A percentile compares a stretch with the other conserved stretches of the same genome.
phyloP scores from a whole-genome alignment of 1,140 invertebrate genomes.

The Leptonema lineaticorne region DNA sequence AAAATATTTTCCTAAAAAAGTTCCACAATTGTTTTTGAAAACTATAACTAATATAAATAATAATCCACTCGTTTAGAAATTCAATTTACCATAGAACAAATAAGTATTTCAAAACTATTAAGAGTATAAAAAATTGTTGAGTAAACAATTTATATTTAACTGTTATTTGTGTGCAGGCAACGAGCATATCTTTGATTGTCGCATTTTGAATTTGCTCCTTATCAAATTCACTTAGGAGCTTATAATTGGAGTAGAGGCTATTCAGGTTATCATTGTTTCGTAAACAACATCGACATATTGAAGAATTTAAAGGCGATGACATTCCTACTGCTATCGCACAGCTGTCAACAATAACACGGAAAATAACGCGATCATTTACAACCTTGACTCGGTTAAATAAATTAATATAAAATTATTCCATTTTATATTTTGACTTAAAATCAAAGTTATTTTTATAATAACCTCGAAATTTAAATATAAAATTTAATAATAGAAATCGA shows the following conservation, averaged over 20 bases:
- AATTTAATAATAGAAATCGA: no score
- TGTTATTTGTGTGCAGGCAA: neutral
- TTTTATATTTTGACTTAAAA: no score
- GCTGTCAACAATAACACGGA: neutral
- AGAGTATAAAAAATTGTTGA: neutral
- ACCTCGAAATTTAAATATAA: no score
- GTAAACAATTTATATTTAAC: neutral
- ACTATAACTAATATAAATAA: no score
- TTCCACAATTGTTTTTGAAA: no score
- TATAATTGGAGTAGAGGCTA: neutral
- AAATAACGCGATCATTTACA: neutral
- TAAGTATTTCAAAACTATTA: neutral
- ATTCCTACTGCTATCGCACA: neutral
- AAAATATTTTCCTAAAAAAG: no score
- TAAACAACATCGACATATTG: neutral
- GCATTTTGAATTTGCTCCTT: neutral
- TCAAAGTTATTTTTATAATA: no score
- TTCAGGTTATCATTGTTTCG: neutral
- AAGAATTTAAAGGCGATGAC: neutral
- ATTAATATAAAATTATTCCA: no score
- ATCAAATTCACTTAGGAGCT: neutral
- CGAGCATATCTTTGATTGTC: constrained; percentile 5
- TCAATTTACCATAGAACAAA: neutral
- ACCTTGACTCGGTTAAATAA: no score
- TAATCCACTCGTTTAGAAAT: no score